Evolutionary conservation across 2,113 vertebrate species (phyloP).

Genomic region (Campylomormyrus tamandua): DNA sequence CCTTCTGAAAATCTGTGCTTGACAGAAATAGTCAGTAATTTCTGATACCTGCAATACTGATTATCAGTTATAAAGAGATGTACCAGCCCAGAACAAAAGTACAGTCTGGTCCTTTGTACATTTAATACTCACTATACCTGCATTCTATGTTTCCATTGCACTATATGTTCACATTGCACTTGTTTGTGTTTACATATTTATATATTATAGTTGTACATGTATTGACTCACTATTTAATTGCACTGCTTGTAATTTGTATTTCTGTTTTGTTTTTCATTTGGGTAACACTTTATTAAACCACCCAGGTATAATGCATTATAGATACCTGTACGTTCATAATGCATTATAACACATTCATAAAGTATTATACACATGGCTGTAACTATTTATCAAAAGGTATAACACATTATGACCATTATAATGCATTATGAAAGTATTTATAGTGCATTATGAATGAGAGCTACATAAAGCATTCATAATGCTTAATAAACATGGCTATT

Average conservation of each 20-base stretch:
- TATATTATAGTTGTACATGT: neutral
- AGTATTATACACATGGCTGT: too few species aligned
- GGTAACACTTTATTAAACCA: too few species aligned
- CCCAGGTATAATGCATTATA: too few species aligned
- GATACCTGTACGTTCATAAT: too few species aligned
- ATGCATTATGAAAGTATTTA: too few species aligned
- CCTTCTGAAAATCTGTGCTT: neutral
- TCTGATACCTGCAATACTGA: neutral
- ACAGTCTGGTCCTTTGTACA: neutral
- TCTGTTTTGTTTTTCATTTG: neutral
- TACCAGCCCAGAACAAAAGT: neutral
- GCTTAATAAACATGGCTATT: too few species aligned
- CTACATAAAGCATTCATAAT: too few species aligned
- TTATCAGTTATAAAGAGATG: neutral
- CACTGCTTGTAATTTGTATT: neutral
- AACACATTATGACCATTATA: too few species aligned
- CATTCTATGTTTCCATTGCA: neutral
- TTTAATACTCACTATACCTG: neutral
- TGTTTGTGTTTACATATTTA: neutral
- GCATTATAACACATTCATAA: too few species aligned
- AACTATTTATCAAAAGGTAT: too few species aligned
- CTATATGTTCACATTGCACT: neutral
- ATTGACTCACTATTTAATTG: neutral
- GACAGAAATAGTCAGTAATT: neutral
- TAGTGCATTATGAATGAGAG: too few species aligned